phyloP scores from a whole-genome alignment of 2,797 vertebrate species.

The Phrynocephalus guinanensis region DNA sequence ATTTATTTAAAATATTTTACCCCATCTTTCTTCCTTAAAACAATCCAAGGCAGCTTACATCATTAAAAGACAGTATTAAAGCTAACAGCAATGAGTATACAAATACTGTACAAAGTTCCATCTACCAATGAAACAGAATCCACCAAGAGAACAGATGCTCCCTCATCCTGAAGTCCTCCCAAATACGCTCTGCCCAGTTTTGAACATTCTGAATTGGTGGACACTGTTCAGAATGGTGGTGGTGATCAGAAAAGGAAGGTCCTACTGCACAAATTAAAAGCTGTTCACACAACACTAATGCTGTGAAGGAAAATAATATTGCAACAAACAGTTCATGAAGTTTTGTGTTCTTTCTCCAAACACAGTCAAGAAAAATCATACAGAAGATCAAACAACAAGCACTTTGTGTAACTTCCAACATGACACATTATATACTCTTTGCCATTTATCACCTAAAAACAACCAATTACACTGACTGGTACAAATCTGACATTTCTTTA shows the following conservation, averaged over 20 bases:
- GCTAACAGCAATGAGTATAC: background rate
- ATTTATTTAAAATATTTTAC: too few relatives aligned
- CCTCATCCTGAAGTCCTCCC: background rate
- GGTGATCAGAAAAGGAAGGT: background rate
- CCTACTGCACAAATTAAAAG: background rate
- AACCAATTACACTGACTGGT: background rate
- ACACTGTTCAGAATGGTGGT: background rate
- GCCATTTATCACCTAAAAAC: background rate
- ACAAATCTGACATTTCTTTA: background rate
- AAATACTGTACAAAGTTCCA: background rate
- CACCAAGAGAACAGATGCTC: background rate
- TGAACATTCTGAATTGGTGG: too few relatives aligned
- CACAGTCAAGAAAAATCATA: background rate
- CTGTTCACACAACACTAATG: too few relatives aligned
- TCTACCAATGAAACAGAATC: background rate
- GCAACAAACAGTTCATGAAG: background rate
- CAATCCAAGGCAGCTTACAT: too few relatives aligned
- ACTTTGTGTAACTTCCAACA: slow-evolving; percentile 6
- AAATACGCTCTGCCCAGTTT: background rate
- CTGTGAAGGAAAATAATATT: background rate
- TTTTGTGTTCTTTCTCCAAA: background rate
- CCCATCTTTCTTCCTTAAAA: too few relatives aligned
- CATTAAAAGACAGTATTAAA: background rate
- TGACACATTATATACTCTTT: background rate
- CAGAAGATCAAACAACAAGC: background rate